These are phyloP conservation scores for Todiramphus chloris DNA, from an alignment of 2,113 vertebrate species.

Conservation along the genomic window DNA sequence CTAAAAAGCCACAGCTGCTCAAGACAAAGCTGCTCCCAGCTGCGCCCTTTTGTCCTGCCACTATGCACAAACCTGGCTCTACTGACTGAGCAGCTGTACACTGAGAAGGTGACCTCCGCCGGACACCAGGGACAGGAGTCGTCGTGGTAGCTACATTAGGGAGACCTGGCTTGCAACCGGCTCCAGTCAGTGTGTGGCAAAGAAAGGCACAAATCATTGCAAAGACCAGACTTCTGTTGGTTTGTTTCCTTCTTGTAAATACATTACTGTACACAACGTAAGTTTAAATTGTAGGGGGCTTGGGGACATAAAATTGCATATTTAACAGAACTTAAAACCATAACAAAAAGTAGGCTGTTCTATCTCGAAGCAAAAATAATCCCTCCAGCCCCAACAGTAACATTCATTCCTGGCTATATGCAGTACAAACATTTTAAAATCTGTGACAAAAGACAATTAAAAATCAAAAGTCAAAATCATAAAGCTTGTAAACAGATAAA, in stretches of 20 bases:
- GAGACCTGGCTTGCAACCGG: conserved; percentile 69
- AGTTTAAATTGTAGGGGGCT: conserved; percentile 49
- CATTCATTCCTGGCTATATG: conserved; percentile 71
- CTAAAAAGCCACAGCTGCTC: conserved; percentile 70
- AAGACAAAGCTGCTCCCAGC: conserved; percentile 58
- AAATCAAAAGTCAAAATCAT: conserved; percentile 84
- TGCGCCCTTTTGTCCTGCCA: conserved; percentile 34
- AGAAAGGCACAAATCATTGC: conserved; percentile 85
- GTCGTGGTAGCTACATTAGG: conserved; percentile 66
- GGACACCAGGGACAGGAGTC: conserved; percentile 37
- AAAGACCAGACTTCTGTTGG: conserved; percentile 76
- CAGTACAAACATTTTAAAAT: conserved; percentile 78
- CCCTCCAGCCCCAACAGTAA: conserved; percentile 62
- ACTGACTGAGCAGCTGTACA: conserved; percentile 41
- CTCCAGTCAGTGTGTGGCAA: conserved; percentile 78
- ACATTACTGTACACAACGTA: conserved; percentile 71
- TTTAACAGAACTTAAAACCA: conserved; percentile 73
- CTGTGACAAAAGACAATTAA: conserved; percentile 80
- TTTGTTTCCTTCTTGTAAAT: conserved; percentile 73
- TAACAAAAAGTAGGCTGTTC: conserved; percentile 68
- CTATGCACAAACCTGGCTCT: conserved; percentile 29
- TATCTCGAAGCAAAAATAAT: conserved; percentile 68
- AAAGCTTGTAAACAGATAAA: conserved; percentile 86
- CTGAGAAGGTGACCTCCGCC: conserved; percentile 63
- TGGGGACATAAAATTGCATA: conserved; percentile 77